Conservation (phyloP, 2,113 vertebrate genomes). For the Sialia sialis region DNA sequence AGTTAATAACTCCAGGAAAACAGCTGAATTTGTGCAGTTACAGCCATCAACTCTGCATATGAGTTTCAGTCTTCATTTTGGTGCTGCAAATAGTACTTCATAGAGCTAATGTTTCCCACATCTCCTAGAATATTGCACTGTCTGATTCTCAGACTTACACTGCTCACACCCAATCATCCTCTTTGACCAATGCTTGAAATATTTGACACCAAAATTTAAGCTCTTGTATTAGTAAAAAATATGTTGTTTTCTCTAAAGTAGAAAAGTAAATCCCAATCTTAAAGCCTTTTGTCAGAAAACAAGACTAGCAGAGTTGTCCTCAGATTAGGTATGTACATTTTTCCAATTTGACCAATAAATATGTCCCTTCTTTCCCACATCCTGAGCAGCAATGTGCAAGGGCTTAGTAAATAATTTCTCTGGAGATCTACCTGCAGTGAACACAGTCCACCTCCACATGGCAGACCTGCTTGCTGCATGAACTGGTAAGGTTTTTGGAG, state of each 20-base stretch:
- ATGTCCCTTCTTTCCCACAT: background rate
- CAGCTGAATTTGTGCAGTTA: conserved; percentile 41
- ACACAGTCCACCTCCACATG: accelerated
- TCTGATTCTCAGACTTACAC: conserved; percentile 1
- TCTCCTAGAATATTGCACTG: conserved; percentile 20
- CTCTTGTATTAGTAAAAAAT: background rate
- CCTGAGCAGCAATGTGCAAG: background rate
- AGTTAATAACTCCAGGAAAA: conserved; percentile 57
- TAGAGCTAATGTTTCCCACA: conserved; percentile 39
- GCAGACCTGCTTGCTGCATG: background rate
- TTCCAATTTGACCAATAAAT: background rate
- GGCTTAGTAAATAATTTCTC: background rate
- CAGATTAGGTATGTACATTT: background rate
- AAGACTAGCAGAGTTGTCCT: background rate
- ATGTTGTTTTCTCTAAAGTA: background rate
- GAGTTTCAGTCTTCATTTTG: conserved; percentile 53
- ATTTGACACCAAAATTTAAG: background rate
- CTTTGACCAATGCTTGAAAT: background rate
- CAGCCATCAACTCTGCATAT: conserved; percentile 36
- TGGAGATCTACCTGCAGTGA: background rate
- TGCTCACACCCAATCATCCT: background rate
- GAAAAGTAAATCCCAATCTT: background rate
- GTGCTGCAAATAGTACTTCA: background rate
- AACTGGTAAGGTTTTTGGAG: background rate
- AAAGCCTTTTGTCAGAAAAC: background rate